Evolutionary conservation across 2,113 vertebrate genomes (phyloP).

Genomic region (Calyptomena viridis): DNA sequence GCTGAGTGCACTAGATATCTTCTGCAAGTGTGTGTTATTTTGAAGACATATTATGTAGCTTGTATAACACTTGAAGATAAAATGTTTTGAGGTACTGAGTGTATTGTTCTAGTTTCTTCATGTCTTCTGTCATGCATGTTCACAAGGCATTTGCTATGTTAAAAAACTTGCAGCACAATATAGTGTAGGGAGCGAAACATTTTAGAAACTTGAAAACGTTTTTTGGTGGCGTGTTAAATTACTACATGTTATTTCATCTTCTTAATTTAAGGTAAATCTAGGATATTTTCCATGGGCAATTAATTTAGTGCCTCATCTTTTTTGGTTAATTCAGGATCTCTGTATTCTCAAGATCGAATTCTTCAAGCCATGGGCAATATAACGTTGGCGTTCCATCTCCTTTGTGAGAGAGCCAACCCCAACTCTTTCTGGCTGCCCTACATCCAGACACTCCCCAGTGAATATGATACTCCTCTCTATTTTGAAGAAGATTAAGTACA

Average conservation of each 20-base stretch:
- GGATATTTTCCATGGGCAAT: neutral
- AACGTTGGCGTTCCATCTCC: constrained; percentile 92
- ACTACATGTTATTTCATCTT: neutral
- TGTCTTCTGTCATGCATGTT: neutral
- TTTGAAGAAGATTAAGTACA: constrained; percentile 93
- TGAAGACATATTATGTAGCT: neutral
- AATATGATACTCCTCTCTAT: constrained; percentile 93
- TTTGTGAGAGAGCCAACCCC: constrained; percentile 89
- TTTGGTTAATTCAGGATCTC: constrained; percentile 80
- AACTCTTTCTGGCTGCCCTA: constrained; percentile 92
- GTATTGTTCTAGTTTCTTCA: neutral
- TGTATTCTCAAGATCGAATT: constrained; percentile 94
- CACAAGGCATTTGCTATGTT: neutral
- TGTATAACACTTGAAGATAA: neutral
- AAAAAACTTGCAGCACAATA: neutral
- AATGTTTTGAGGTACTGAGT: neutral
- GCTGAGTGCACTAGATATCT: neutral
- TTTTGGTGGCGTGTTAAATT: neutral
- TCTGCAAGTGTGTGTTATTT: neutral
- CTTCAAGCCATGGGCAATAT: constrained; percentile 98
- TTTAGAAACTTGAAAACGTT: neutral
- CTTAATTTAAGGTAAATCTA: neutral
- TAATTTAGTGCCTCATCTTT: neutral
- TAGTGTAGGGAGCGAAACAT: neutral
- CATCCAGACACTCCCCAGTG: constrained; percentile 89